phyloP scores from a whole-genome alignment of 2,797 vertebrate species.

The Acanthurus tractus region DNA sequence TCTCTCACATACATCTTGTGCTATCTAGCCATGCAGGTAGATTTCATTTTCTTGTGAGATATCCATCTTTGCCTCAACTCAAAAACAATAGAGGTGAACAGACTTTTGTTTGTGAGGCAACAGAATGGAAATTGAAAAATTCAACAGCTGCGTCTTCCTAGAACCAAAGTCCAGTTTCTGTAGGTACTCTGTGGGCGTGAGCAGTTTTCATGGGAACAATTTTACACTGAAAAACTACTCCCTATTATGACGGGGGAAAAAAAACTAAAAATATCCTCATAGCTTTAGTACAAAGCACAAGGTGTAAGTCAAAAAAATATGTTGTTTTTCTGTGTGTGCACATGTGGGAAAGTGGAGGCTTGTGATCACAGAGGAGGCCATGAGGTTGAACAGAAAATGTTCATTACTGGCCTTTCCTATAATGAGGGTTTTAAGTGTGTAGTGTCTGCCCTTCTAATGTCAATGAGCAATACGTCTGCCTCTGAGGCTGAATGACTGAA shows the following conservation, averaged over 20 bases:
- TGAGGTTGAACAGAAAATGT: slow-evolving; percentile 49
- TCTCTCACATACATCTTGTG: slow-evolving; percentile 13
- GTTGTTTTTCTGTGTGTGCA: background rate
- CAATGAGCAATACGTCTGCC: slow-evolving; percentile 70
- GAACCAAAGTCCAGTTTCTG: background rate
- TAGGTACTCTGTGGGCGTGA: background rate
- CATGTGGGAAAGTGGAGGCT: background rate
- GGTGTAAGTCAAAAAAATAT: background rate
- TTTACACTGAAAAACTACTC: background rate
- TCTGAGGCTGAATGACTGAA: slow-evolving; percentile 66
- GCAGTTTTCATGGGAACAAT: slow-evolving; percentile 2
- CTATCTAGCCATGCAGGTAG: background rate
- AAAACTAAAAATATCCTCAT: background rate
- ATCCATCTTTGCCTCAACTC: background rate
- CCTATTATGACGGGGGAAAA: background rate
- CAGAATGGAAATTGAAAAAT: slow-evolving; percentile 14
- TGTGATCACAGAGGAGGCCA: slow-evolving; percentile 31
- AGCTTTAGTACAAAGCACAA: background rate
- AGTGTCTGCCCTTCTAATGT: slow-evolving; percentile 59
- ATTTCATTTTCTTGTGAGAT: slow-evolving; percentile 12
- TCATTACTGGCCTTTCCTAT: slow-evolving; percentile 64
- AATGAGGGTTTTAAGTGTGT: slow-evolving; percentile 71
- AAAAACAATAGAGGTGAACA: slow-evolving; percentile 3
- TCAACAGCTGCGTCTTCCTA: background rate
- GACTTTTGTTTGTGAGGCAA: slow-evolving; percentile 12